Percentiles rank a stretch among this genome's conserved stretches.
Conservation (phyloP, 2,888 invertebrate genomes). For the Erebia aethiops region DNA sequence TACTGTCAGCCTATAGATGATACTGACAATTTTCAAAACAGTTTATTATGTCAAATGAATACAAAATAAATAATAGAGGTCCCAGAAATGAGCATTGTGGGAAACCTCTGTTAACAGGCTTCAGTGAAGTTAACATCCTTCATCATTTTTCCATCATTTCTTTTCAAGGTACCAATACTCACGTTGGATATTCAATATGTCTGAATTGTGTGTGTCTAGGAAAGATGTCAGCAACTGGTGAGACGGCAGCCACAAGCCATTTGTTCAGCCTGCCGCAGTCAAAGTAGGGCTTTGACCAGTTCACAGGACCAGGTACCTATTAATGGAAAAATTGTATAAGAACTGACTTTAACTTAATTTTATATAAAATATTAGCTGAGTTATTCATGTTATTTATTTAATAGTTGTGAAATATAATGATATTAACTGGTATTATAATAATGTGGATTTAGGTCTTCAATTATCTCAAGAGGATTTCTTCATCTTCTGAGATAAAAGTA, state of each 20-base stretch:
- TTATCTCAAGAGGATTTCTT: no score
- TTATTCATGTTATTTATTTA: no score
- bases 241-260: slow-evolving; percentile 97
- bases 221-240: slow-evolving; percentile 97
- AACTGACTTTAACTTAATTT: no score
- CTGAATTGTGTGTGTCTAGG: slow-evolving; percentile 96
- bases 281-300: slow-evolving; percentile 97
- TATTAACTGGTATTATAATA: no score
- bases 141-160: no score
- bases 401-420: no score
- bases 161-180: slow-evolving; percentile 60
- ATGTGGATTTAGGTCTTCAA: no score
- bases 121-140: no score
- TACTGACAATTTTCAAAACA: not conserved
- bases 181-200: slow-evolving; percentile 97
- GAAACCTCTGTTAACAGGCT: not conserved
- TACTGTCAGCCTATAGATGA: not conserved
- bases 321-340: slow-evolving; percentile 14
- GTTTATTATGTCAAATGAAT: not conserved
- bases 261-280: slow-evolving; percentile 97
- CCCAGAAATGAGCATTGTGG: not conserved
- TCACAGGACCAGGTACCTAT: slow-evolving; percentile 91
- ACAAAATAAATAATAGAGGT: slow-evolving; percentile 1
- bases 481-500: no score
- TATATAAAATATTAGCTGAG: no score